phyloP scores from a whole-genome alignment of 2,113 vertebrate genomes.

The Cyphomyrus plagiostoma region DNA sequence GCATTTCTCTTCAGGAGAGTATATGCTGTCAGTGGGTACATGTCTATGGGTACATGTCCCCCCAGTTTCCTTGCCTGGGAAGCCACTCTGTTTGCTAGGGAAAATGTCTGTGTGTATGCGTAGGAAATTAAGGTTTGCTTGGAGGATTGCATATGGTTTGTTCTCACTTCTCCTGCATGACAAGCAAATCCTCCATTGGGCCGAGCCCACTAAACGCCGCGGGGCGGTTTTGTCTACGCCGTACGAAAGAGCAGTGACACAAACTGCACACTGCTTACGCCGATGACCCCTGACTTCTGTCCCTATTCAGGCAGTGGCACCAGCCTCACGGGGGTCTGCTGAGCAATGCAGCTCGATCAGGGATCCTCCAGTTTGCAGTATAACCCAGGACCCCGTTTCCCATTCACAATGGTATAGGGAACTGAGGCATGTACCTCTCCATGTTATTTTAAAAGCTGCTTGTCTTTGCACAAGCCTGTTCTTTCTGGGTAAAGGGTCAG shows the following conservation, averaged over 20 bases:
- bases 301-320: conserved; percentile 45
- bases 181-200: background rate
- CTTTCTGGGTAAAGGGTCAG: background rate
- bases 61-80: background rate
- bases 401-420: background rate
- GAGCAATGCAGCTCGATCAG: conserved; percentile 34
- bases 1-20: background rate
- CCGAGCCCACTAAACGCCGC: conserved; percentile 22
- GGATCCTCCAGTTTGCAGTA: conserved; percentile 39
- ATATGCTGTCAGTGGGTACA: background rate
- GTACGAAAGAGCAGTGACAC: conserved; percentile 52
- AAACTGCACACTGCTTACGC: conserved; percentile 40
- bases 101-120: background rate
- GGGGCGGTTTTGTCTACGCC: conserved; percentile 42
- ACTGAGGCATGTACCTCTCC: background rate
- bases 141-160: background rate
- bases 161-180: conserved; percentile 22
- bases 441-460: background rate
- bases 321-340: conserved; percentile 36
- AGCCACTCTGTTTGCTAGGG: background rate
- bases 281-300: conserved; percentile 40
- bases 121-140: background rate
- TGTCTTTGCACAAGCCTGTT: background rate
- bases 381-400: conserved; percentile 45
- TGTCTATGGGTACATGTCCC: background rate